Evolutionary conservation across 2,888 invertebrate species (phyloP), one percentile per base, ranked within the genome.

Genomic region (Lepidochrysops patricia): DNA sequence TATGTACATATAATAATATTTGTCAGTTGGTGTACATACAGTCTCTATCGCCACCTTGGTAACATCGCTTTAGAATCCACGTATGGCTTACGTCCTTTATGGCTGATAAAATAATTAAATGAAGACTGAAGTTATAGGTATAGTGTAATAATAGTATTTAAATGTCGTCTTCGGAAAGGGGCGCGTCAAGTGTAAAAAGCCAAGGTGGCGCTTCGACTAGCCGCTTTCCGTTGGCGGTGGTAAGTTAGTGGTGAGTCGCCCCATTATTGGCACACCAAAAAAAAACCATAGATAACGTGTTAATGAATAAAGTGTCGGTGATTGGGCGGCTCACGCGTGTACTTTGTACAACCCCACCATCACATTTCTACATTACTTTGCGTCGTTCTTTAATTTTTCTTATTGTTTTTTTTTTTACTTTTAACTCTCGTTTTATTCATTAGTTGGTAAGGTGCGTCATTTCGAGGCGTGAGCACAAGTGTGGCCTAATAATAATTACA

Each of bases 101-200:
- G 80, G 80, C 83, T 83, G 84, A 75, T 72, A 71, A 77, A 82
- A 82, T 85, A 84, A 85, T 80, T 80, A 84, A 85, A 84, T 76
- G 82, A 88, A 88, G 88, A 88, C 88, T 88, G 88, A 88, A 80
- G 86, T 74, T 13, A 80, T 87, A 87, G 86, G 76, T 84, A 84
- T 87, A 86, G 80, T 77, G 74, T 86, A 82, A 84, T 84, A 82
- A 80, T 82, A 78, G 82, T 84, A 82, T 81, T 63, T 75, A 68
- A 70, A 77, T 74, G 74, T 79, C 81, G 76, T 72, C 74, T 74
- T 77, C 77, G 64, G 64, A 61, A 62, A 61, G 76, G 61, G 62
- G 58, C 58, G 57, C 61, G 61, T 65, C 58, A 62, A 65, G 63
- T 64, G 60, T 61, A 50, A 35, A 60, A 63, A 60, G 58, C 62